Evolutionary conservation across 2,797 vertebrate species (phyloP).

Genomic region (Hozukius guyotensis): DNA sequence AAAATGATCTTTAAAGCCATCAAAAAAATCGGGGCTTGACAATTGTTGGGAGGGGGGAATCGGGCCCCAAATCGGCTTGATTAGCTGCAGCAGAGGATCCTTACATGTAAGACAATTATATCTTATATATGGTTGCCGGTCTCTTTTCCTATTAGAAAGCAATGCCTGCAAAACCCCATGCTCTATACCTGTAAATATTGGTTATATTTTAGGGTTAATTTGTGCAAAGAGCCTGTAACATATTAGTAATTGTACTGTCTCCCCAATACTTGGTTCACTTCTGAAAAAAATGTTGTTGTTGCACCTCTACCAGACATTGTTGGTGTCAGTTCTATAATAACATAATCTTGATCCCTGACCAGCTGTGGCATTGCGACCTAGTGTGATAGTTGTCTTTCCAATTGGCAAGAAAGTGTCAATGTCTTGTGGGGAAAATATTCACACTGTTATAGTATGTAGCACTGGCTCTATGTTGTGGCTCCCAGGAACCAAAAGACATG

Average conservation of each 20-base stretch:
- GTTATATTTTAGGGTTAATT: background rate
- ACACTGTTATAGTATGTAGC: background rate
- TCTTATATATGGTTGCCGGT: background rate
- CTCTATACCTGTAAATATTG: background rate
- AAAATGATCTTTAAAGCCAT: background rate
- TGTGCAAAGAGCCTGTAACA: background rate
- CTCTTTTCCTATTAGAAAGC: background rate
- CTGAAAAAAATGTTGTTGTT: background rate
- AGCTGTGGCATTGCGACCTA: background rate
- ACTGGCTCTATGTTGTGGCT: background rate
- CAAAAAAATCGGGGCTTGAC: background rate
- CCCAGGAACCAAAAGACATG: background rate
- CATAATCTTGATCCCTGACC: background rate
- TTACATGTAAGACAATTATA: background rate
- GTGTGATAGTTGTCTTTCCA: background rate
- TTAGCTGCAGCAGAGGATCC: background rate
- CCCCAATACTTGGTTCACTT: background rate
- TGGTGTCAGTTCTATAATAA: background rate
- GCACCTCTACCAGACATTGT: background rate
- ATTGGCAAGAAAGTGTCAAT: slow-evolving; percentile 1
- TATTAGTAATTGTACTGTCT: background rate
- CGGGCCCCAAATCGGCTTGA: too few relatives aligned
- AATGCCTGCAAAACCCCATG: background rate
- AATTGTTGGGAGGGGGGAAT: too few relatives aligned
- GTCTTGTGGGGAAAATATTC: background rate